Evolutionary conservation across 2,888 invertebrate species (phyloP).

Genomic region (Mimas tiliae): DNA sequence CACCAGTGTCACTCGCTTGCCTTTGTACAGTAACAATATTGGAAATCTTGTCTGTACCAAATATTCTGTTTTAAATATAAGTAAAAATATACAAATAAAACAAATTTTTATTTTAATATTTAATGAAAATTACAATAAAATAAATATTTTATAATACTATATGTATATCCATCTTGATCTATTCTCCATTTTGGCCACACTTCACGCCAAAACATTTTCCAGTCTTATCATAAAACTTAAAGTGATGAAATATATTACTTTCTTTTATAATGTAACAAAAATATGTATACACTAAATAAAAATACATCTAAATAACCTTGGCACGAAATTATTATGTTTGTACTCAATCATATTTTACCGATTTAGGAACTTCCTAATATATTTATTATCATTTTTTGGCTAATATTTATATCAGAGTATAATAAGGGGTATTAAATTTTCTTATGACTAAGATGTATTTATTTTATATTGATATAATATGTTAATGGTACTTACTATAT

Average conservation of each 20-base stretch:
- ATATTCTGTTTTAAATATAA: neutral
- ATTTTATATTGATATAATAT: neutral
- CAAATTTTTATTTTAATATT: conserved; percentile 18
- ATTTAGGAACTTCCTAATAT: conserved; percentile 8
- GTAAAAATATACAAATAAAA: conserved; percentile 2
- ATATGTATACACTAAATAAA: conserved; percentile 3
- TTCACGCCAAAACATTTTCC: neutral
- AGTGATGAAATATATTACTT: conserved; percentile 29
- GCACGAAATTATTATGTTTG: conserved; percentile 24
- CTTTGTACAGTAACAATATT: too few species aligned
- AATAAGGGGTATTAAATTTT: neutral
- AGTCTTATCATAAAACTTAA: neutral
- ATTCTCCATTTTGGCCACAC: conserved; percentile 8
- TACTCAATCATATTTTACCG: conserved; percentile 11
- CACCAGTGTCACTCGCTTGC: too few species aligned
- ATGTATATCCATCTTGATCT: neutral
- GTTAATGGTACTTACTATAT: conserved; percentile 4
- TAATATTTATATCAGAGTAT: neutral
- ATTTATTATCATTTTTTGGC: conserved; percentile 1
- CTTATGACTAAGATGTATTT: neutral
- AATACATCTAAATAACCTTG: conserved; percentile 28
- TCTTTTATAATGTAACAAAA: conserved; percentile 16
- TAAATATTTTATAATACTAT: conserved; percentile 24
- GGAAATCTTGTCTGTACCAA: neutral
- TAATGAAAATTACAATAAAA: conserved; percentile 29